Evolutionary conservation across 2,888 invertebrate species (phyloP), one percentile per base, ranked within the genome.

Genomic region (Zaprionus bogoriensis): DNA sequence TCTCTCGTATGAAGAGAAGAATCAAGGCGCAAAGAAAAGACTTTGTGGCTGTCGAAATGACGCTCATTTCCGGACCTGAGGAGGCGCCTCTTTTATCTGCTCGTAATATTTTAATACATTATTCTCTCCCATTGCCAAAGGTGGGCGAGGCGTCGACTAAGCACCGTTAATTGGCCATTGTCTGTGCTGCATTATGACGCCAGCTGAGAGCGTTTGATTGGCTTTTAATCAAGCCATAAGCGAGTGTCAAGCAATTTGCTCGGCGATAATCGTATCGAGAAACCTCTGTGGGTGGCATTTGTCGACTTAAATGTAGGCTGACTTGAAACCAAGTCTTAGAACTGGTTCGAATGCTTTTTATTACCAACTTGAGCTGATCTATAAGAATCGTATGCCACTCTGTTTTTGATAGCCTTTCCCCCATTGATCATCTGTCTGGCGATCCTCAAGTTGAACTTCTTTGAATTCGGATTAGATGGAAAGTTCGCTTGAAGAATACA

Each of bases 11-110:
- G 14, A 47, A 30, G 36, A 65, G 14, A 30, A 53, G 22, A 20
- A 45, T 36, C 17, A 58, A 50, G 47, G 28, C 23, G n/a, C 4
- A 39, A 41, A 51, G 47, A 57, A 64, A 65, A 65, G 51, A 51
- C 41, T 54, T 52, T 74, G 64, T 81, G 66, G 72, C 59, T 57
- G 66, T 52, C 58, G 32, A 42, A 60, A 52, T 59, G 63, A 72
- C 64, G 50, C 60, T 74, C 66, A 83, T 80, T 86, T 80, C 87
- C 80, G 87, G 48, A 36, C 32, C 23, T 20, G 14, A 17, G 38
- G 54, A 68, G 77, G 84, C 86, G 87, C 75, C 81, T 61, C 71
- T 79, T 66, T 81, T 74, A 77, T 80, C 67, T 28, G 36, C 36
- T n/a, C 5, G 6, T 19, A 44, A 44, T 25, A 36, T 30, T 60